These are phyloP conservation scores for Alca torda DNA, from an alignment of 2,797 vertebrate species.

Conservation along the genomic window DNA sequence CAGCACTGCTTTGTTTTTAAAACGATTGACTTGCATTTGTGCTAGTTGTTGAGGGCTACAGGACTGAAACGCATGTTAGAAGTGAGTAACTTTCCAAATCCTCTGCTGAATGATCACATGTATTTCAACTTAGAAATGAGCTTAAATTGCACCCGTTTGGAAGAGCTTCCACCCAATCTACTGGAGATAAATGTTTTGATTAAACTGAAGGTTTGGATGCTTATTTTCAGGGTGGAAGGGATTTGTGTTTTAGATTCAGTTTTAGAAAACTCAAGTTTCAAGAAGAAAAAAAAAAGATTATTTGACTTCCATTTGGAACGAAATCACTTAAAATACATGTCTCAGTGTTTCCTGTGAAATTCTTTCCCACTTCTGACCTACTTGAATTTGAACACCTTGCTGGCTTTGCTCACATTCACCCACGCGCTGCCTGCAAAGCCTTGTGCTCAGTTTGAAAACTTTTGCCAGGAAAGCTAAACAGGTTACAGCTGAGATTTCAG, in stretches of 20 bases:
- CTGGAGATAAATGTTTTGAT: neutral
- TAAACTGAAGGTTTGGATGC: neutral
- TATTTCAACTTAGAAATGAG: neutral
- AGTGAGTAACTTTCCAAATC: neutral
- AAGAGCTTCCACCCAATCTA: neutral
- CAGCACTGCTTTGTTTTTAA: neutral
- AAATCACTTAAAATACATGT: neutral
- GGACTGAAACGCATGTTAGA: neutral
- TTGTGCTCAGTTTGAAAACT: neutral
- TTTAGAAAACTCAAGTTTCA: neutral
- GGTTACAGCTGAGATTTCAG: neutral
- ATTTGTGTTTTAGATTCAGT: neutral
- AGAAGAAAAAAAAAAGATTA: neutral
- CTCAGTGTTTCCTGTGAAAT: neutral
- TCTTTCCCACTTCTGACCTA: neutral
- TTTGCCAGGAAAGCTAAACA: neutral
- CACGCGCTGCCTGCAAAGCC: neutral
- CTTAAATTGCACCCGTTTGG: neutral
- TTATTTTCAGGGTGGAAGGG: neutral
- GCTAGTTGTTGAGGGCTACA: neutral
- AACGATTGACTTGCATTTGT: neutral
- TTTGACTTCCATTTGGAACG: neutral
- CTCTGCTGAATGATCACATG: neutral
- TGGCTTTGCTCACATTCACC: neutral
- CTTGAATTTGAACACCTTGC: neutral